phyloP scores from a whole-genome alignment of 2,888 invertebrate genomes.

The Anodontia alba region DNA sequence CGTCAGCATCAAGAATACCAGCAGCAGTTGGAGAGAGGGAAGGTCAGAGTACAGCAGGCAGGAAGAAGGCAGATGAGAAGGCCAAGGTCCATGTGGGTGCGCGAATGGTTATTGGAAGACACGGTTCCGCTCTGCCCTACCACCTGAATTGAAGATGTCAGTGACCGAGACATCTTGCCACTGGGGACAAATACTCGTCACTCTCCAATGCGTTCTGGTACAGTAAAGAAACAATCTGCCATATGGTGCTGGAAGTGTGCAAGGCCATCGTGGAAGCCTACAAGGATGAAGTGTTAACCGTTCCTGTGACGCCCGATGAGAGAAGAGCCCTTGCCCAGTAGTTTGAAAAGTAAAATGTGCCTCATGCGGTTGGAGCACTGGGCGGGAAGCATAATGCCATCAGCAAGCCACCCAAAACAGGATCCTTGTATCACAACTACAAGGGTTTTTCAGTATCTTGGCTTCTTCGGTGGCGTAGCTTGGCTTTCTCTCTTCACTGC shows the following conservation, averaged over 20 bases:
- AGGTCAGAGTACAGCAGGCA: not conserved
- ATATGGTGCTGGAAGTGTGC: slow-evolving; percentile 51
- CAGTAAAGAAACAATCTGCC: slow-evolving; percentile 28
- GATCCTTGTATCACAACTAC: slow-evolving; percentile 45
- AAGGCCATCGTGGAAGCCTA: slow-evolving; percentile 47
- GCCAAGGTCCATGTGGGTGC: too few species aligned
- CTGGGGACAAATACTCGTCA: not conserved
- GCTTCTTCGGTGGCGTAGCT: not conserved
- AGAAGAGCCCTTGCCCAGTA: slow-evolving; percentile 31
- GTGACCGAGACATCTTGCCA: not conserved
- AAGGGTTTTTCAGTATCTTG: slow-evolving; percentile 41
- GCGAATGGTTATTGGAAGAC: too few species aligned
- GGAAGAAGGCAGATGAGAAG: too few species aligned
- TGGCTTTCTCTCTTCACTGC: not conserved
- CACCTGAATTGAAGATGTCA: not conserved
- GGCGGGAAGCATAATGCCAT: slow-evolving; percentile 53
- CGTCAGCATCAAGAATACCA: too few species aligned
- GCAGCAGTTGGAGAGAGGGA: too few species aligned
- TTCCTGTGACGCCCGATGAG: slow-evolving; percentile 43
- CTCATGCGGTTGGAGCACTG: slow-evolving; percentile 46
- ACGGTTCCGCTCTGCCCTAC: too few species aligned
- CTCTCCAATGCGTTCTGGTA: slow-evolving; percentile 44
- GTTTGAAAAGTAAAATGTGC: slow-evolving; percentile 53
- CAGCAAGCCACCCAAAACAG: slow-evolving; percentile 43
- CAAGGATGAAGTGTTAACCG: too few species aligned